phyloP scores from a whole-genome alignment of 2,797 vertebrate genomes.

The Bothrops alternatus region DNA sequence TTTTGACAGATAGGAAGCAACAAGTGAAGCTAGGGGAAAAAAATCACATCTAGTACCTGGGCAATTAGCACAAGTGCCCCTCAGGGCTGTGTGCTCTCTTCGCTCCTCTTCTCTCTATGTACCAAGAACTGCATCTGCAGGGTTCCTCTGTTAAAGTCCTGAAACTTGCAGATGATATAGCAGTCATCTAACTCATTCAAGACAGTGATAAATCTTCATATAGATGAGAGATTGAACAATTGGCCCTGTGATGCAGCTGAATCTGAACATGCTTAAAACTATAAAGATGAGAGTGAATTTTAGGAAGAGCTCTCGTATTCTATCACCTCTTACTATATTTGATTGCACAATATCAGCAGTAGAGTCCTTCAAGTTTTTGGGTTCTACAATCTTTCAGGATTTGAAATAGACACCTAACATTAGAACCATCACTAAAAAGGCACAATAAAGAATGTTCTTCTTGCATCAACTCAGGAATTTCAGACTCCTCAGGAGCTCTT shows the following conservation, averaged over 20 bases:
- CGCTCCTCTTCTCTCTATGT: neutral
- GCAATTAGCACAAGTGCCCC: neutral
- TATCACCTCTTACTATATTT: neutral
- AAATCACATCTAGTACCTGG: neutral
- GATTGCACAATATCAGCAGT: neutral
- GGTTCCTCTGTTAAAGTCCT: neutral
- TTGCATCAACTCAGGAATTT: neutral
- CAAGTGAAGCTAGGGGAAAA: neutral
- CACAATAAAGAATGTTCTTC: too few relatives aligned
- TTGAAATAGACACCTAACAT: too few relatives aligned
- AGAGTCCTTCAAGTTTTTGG: neutral
- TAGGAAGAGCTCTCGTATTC: neutral
- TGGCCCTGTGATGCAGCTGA: neutral
- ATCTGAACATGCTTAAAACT: neutral
- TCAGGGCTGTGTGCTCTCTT: neutral
- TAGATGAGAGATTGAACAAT: neutral
- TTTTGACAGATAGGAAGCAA: neutral
- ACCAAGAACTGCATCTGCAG: neutral
- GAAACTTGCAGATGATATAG: neutral
- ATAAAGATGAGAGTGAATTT: neutral
- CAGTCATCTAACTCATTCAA: neutral
- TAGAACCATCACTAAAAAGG: too few relatives aligned
- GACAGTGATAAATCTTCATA: neutral
- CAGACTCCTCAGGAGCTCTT: neutral
- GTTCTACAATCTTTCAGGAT: neutral